Conservation (phyloP, 2,797 vertebrate species). For the Myiotriccus ornatus region DNA sequence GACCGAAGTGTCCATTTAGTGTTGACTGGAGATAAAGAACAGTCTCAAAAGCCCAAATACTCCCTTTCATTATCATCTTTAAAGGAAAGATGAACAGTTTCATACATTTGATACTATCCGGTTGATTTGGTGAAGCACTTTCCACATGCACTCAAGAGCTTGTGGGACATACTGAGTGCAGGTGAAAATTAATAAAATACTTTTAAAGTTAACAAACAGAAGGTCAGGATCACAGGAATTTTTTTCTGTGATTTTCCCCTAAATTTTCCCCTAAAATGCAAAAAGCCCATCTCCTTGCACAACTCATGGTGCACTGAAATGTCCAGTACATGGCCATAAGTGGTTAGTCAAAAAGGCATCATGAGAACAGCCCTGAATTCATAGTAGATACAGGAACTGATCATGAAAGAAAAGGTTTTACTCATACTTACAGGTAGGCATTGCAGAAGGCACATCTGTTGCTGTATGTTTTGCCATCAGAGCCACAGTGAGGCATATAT, state of each 20-base stretch:
- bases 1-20: not conserved
- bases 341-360: not conserved
- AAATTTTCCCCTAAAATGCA: not conserved
- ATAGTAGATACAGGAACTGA: not conserved
- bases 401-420: not conserved
- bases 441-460: slow-evolving; percentile 41
- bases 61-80: not conserved
- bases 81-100: not conserved
- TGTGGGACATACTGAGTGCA: not conserved
- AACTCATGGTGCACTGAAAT: not conserved
- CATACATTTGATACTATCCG: not conserved
- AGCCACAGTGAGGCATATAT: not conserved
- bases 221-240: not conserved
- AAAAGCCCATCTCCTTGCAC: not conserved
- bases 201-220: not conserved
- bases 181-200: not conserved
- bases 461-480: not conserved
- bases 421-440: slow-evolving; percentile 4
- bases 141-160: not conserved
- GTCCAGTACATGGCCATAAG: not conserved
- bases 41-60: not conserved
- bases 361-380: not conserved
- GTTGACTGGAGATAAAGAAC: not conserved
- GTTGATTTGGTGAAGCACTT: not conserved
- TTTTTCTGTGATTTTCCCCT: not conserved